phyloP scores from a whole-genome alignment of 2,113 vertebrate species.

The Pampusana beccarii region DNA sequence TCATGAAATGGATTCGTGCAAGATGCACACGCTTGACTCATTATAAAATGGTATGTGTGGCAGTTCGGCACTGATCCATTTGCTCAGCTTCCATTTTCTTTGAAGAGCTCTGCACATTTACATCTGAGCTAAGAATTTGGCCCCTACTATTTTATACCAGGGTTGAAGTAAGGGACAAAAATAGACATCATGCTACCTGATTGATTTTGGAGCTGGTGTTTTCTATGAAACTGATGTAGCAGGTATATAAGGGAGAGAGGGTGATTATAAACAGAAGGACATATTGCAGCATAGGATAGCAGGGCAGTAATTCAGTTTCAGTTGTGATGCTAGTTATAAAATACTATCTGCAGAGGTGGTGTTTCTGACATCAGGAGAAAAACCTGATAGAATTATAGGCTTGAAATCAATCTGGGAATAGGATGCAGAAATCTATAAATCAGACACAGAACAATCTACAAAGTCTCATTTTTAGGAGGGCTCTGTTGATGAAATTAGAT shows the following conservation, averaged over 20 bases:
- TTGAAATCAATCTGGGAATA: conserved; percentile 72
- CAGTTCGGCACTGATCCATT: not conserved
- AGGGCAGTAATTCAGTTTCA: conserved; percentile 55
- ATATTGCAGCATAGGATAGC: conserved; percentile 41
- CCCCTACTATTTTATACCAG: not conserved
- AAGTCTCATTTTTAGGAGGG: conserved; percentile 71
- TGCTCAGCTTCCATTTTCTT: not conserved
- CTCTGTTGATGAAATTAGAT: conserved; percentile 78
- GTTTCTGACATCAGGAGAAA: conserved; percentile 68
- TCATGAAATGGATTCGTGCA: not conserved
- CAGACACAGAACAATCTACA: conserved; percentile 69
- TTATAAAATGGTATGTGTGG: not conserved
- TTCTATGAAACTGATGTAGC: conserved; percentile 10
- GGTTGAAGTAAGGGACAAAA: conserved; percentile 30
- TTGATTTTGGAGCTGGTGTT: conserved; percentile 51
- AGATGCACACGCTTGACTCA: not conserved
- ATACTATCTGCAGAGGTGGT: conserved; percentile 51
- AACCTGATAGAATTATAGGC: conserved; percentile 75
- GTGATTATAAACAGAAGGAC: conserved; percentile 36
- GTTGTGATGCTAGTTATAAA: conserved; percentile 64
- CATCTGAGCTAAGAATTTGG: not conserved
- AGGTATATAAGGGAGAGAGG: not conserved
- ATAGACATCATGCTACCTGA: not conserved
- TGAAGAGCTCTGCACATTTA: not conserved
- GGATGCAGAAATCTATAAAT: conserved; percentile 72